Percentiles rank a stretch among this genome's conserved stretches.
phyloP scores from a whole-genome alignment of 1,140 invertebrate species.

The Pogonus chalceus region DNA sequence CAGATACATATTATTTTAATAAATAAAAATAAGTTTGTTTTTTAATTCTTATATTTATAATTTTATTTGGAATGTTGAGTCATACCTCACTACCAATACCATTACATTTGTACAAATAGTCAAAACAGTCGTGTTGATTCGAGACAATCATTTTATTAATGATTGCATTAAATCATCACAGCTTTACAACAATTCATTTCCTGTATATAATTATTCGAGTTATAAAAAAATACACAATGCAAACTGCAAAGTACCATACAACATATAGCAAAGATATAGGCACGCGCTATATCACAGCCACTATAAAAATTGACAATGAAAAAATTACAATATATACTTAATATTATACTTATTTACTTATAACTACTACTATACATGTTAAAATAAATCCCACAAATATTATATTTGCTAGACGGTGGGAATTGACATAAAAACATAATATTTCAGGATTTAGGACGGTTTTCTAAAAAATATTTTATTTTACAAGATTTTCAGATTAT shows the following conservation, averaged over 20 bases:
- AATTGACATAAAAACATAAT: too few species aligned
- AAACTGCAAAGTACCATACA: not conserved
- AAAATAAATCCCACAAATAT: too few species aligned
- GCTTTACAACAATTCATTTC: not conserved
- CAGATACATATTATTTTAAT: too few species aligned
- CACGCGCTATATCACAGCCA: constrained; percentile 1
- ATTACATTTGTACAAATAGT: not conserved
- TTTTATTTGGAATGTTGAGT: constrained; percentile 2
- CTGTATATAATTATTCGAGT: not conserved
- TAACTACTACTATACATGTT: too few species aligned
- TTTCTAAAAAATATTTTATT: too few species aligned
- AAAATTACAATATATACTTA: too few species aligned
- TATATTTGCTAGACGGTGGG: too few species aligned
- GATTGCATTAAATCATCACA: not conserved
- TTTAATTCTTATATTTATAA: not conserved
- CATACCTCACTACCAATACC: not conserved
- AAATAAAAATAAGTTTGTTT: not conserved
- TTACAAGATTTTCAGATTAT: too few species aligned
- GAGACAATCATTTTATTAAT: not conserved
- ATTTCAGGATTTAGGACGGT: too few species aligned
- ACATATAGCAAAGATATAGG: constrained; percentile 3
- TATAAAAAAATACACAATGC: not conserved
- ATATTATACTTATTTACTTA: too few species aligned
- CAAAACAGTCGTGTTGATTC: not conserved
- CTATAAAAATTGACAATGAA: too few species aligned